Conservation (phyloP, 2,888 invertebrate species). For the Volucella inflata region DNA sequence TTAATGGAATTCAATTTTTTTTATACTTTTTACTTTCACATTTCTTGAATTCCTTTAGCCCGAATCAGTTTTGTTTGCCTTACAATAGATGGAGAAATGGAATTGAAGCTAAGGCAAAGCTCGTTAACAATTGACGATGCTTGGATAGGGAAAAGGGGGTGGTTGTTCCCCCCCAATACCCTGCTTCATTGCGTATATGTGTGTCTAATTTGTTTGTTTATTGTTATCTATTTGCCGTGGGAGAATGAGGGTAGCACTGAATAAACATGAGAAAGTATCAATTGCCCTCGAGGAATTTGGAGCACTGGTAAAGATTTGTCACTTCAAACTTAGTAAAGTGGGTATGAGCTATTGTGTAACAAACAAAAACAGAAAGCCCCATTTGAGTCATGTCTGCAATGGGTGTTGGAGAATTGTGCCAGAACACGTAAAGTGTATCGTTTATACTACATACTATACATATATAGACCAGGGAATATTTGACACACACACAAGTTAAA, state of each 20-base stretch:
- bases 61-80: slow-evolving; percentile 65
- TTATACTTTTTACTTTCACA: slow-evolving; percentile 1
- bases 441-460: not conserved
- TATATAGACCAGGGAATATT: no score
- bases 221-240: slow-evolving; percentile 67
- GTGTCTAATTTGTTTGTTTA: slow-evolving; percentile 71
- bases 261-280: slow-evolving; percentile 37
- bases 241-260: not conserved
- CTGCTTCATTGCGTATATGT: slow-evolving; percentile 59
- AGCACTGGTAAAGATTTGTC: slow-evolving; percentile 60
- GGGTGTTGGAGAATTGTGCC: slow-evolving; percentile 40
- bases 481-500: no score
- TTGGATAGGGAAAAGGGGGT: not conserved
- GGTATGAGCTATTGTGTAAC: slow-evolving; percentile 55
- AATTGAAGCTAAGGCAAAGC: slow-evolving; percentile 59
- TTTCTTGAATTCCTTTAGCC: slow-evolving; percentile 54
- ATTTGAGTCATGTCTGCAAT: not conserved
- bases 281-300: slow-evolving; percentile 59
- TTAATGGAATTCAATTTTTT: slow-evolving; percentile 2
- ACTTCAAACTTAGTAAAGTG: slow-evolving; percentile 50
- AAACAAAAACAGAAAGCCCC: slow-evolving; percentile 35
- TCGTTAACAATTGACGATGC: slow-evolving; percentile 68
- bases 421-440: slow-evolving; percentile 3
- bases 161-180: not conserved
- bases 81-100: slow-evolving; percentile 61